Evolutionary conservation across 2,113 vertebrate genomes (phyloP).

Genomic region (Lanius ludovicianus): DNA sequence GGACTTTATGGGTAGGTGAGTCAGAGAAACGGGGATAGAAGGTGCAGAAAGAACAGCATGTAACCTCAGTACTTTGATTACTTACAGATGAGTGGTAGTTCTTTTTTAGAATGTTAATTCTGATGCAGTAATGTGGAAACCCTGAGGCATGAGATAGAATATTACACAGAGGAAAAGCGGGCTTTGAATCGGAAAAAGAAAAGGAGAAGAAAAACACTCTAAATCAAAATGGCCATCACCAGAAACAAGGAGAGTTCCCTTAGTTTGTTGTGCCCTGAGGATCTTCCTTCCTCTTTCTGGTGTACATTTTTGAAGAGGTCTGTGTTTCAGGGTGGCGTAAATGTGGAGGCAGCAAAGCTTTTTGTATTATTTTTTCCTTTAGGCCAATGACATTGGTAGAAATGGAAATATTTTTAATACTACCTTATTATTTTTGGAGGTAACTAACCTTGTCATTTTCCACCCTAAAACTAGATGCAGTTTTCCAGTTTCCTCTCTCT

Average conservation of each 20-base stretch:
- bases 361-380: conserved; percentile 29
- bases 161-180: background rate
- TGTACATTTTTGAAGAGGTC: background rate
- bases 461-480: background rate
- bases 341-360: background rate
- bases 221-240: background rate
- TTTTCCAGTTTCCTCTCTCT: conserved; percentile 33
- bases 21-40: background rate
- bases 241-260: background rate
- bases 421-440: conserved; percentile 13
- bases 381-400: background rate
- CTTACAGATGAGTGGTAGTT: background rate
- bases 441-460: conserved; percentile 25
- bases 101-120: background rate
- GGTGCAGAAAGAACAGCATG: background rate
- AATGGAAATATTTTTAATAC: conserved; percentile 39
- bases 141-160: background rate
- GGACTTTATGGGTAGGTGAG: background rate
- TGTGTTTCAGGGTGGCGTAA: background rate
- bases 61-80: background rate
- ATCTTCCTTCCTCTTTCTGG: background rate
- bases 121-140: background rate
- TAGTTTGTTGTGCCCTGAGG: background rate
- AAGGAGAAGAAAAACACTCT: accelerated
- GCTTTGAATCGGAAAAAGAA: background rate